Percentiles rank a stretch among this genome's conserved stretches.
Evolutionary conservation across 2,888 invertebrate genomes (phyloP).

Genomic region (Cheilosia urbana): DNA sequence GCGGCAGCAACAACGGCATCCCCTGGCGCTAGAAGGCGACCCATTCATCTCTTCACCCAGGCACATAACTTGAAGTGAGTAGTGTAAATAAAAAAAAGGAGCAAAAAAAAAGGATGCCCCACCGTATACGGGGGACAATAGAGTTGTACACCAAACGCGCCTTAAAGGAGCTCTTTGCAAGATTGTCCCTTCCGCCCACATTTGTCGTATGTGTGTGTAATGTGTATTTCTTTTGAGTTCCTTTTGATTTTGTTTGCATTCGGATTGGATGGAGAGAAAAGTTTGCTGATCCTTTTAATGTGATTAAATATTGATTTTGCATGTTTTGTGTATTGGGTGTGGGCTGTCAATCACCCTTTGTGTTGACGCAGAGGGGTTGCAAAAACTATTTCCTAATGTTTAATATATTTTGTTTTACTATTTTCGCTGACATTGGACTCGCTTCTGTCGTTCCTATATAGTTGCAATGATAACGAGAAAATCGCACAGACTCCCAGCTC

Average conservation of each 20-base stretch:
- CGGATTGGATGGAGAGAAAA: conserved; percentile 51
- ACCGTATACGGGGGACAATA: neutral
- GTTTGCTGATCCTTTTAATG: conserved; percentile 71
- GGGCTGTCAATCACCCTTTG: conserved; percentile 53
- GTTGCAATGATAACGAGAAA: conserved; percentile 83
- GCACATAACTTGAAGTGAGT: conserved; percentile 82
- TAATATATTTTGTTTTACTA: conserved; percentile 32
- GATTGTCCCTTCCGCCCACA: conserved; percentile 39
- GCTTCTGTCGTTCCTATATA: conserved; percentile 54
- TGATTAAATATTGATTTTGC: conserved; percentile 74
- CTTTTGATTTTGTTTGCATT: conserved; percentile 71
- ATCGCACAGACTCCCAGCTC: conserved; percentile 85
- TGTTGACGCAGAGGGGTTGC: conserved; percentile 28
- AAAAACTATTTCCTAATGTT: conserved; percentile 54
- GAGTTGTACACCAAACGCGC: conserved; percentile 10
- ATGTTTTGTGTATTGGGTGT: conserved; percentile 44
- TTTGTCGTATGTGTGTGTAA: conserved; percentile 15
- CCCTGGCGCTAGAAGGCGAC: conserved; percentile 78
- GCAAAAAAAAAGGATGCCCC: conserved; percentile 7
- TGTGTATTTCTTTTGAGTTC: conserved; percentile 56
- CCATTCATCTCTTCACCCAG: conserved; percentile 81
- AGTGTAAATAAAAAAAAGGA: conserved; percentile 26
- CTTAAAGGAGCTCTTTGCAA: conserved; percentile 4
- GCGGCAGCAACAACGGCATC: conserved; percentile 73
- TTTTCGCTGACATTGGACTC: conserved; percentile 27